Conservation (phyloP, 2,888 invertebrate species). For the Mycalesis mineus region DNA sequence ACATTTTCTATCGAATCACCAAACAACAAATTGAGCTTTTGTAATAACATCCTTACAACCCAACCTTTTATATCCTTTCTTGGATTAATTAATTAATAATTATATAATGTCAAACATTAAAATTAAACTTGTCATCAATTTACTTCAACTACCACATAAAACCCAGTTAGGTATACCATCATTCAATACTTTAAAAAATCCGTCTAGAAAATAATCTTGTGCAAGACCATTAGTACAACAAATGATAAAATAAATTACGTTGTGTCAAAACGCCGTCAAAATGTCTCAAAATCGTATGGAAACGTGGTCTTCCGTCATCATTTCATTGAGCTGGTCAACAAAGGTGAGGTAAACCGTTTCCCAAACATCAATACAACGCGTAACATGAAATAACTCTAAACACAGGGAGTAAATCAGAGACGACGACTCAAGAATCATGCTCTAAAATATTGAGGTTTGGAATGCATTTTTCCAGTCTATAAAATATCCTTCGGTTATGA, state of each 20-base stretch:
- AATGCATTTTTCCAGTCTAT: neutral
- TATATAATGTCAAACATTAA: too few relatives aligned
- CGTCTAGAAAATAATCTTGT: neutral
- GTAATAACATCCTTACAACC: too few relatives aligned
- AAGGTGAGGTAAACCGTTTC: constrained; percentile 41
- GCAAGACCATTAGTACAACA: neutral
- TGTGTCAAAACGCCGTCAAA: constrained; percentile 13
- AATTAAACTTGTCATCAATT: too few relatives aligned
- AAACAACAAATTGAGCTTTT: too few relatives aligned
- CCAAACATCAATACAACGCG: constrained; percentile 2
- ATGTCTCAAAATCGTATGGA: constrained; percentile 29
- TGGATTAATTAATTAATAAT: too few relatives aligned
- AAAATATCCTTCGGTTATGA: too few relatives aligned
- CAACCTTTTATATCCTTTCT: too few relatives aligned
- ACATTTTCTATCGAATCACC: neutral
- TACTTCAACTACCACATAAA: neutral
- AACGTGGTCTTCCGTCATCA: constrained; percentile 34
- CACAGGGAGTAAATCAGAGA: neutral
- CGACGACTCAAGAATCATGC: neutral
- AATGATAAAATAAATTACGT: neutral
- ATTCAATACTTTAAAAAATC: too few relatives aligned
- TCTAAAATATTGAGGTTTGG: neutral
- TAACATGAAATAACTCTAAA: neutral
- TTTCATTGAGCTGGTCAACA: constrained; percentile 50
- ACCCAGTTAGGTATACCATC: neutral